Evolutionary conservation across 1,140 invertebrate genomes (phyloP), one percentile per base, ranked within the genome.

Genomic region (Metaphire vulgaris): DNA sequence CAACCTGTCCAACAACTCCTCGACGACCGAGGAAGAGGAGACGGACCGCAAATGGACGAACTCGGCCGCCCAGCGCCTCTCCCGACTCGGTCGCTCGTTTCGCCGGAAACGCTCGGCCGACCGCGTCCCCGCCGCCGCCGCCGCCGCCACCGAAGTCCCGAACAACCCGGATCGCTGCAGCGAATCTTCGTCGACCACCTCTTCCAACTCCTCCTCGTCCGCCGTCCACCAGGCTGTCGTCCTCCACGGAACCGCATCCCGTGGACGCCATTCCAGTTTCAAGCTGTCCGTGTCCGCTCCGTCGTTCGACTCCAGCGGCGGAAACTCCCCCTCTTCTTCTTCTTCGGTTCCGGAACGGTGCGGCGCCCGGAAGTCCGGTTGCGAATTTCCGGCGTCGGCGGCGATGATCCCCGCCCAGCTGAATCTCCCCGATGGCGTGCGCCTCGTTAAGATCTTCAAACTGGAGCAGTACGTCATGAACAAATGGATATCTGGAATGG

Each of bases 401-500:
- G n/a, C n/a, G n/a, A n/a, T n/a, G n/a, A 56, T 56, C 21, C 41
- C 41, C 6, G 21, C 41, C 41, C 41, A 56, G 41, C 41, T 56
- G 41, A 56, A 56, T 21, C 41, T 56, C 41, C 6, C 6, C 6
- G 41, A 56, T 21, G 41, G 41, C 41, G 70, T 33, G 14, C 29
- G 15, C 16, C 70, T 72, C 12, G 70, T 72, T 26, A 31, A 32
- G 70, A 72, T 32, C 21, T 31, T 72, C 70, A 28, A 32, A n/a
- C 70, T 72, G 14, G 70, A 72, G 12, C n/a, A 72, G 26, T 29
- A 29, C 33, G 12, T 72, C 2, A 72, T 14, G 70, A 72, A 72
- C 70, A 72, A 33, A 31, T 72, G 70, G 70, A 72, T 72, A 31
- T 72, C 70, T 6, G 70, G 70, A 21, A 31, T 72, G 26, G 70